These are phyloP conservation scores for Pelecanoides urinatrix DNA, from an alignment of 2,113 vertebrate species.

Conservation along the genomic window DNA sequence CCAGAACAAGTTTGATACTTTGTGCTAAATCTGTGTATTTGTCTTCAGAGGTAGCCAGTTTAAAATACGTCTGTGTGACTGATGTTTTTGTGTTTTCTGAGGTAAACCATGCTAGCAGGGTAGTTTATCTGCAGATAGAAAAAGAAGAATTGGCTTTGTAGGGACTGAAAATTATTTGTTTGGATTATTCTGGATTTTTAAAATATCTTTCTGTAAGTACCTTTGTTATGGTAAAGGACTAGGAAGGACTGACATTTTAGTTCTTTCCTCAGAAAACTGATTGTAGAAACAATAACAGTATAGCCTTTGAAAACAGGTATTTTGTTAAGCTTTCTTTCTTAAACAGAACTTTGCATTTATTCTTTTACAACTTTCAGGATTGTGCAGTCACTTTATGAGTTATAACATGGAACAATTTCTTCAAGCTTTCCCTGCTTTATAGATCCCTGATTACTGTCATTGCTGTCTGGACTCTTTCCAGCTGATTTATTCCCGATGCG, in stretches of 20 bases:
- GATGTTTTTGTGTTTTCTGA: not conserved
- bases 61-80: not conserved
- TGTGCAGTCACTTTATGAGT: not conserved
- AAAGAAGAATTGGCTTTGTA: not conserved
- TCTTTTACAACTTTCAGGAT: not conserved
- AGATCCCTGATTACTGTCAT: not conserved
- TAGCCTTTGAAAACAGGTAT: not conserved
- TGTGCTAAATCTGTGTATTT: not conserved
- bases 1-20: not conserved
- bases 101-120: not conserved
- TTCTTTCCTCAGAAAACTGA: not conserved
- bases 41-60: not conserved
- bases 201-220: not conserved
- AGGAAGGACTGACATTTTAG: not conserved
- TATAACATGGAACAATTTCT: not conserved
- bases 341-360: not conserved
- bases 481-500: not conserved
- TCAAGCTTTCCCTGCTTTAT: not conserved
- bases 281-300: not conserved
- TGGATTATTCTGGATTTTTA: not conserved
- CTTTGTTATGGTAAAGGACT: not conserved
- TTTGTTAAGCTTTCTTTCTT: not conserved
- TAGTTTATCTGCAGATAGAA: not conserved
- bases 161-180: not conserved
- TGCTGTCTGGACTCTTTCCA: not conserved